Base-by-base conservation (phyloP, 2,888 invertebrate genomes). In the Drosophila histrio region DNA sequence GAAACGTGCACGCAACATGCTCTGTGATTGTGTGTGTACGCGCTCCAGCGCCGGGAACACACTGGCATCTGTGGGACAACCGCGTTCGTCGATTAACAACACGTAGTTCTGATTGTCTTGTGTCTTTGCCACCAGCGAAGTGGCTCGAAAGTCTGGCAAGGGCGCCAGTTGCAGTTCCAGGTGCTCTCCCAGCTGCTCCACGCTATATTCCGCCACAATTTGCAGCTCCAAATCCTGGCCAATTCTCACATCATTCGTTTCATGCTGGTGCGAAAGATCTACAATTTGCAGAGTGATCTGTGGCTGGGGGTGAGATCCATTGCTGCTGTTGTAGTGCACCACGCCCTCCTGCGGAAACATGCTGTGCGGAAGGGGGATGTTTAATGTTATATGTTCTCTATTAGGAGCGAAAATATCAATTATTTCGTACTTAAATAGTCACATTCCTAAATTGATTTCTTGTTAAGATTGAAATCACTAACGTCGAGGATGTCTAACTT, bases 101-200 rank as follows among this genome's bases (percentile, higher is more conserved):
- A 96, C 92, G 28, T 95, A 94, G 0, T 96, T 95, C 84, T 96
- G 95, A 75, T 95, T 95, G 0, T 95, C 95, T 50, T 94, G 93
- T 8, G 96, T 96, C 80, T 95, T 96, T 7, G 97, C 97, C 34
- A 96, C 94, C 59, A 97, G 91, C 85, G 97, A 96, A 46, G 96
- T 95, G 1, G 96, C 96, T 86, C 94, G 94, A 79, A 97, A 94
- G 84, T 96, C 96, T 0, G 94, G 93, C 82, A 93, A 90, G 4
- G 93, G 89, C 2, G 93, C 93, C 60, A 92, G 91, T 43, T 80
- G 79, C 9, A 77, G 34, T 11, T 75, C 77, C 21, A 76, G 26
- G 30, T 79, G 65, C 13, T 85, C 73, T 1, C 63, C 68, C 26
- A 84, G 61, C 36, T 89, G 86, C n/a, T 71, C 50, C n/a, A 61